Base-by-base conservation (phyloP, 1,140 invertebrate species). In the Chrysoperla carnea region DNA sequence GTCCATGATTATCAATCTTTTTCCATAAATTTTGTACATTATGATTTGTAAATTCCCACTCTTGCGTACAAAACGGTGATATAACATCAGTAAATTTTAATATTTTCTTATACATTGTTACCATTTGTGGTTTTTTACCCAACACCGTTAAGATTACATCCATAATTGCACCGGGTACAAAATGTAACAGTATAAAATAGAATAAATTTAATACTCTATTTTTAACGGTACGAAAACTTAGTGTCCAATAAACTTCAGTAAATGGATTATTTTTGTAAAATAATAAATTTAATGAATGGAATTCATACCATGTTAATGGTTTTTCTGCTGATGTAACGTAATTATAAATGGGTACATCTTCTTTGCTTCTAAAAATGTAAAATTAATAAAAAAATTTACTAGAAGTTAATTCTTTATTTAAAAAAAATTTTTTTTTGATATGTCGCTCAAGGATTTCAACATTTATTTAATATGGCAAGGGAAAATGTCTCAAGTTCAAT, bases 81-180 rank as follows among this genome's bases (percentile, higher is more conserved):
- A 89, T 56, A 1, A 76, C 72, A 6, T 69, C 59, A 0, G 73
- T 63, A 31, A 84, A 80, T 55, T 78, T 78, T 49, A 81, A 70
- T 23, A 90, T 70, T 57, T 80, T 84, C 36, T 68, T 66, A 53
- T 88, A 85, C 13, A 79, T 66, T 47, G 76, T 75, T 42, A 78
- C 56, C 54, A 87, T 64, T 54, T 81, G 83, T 12, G 8, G 31
- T 12, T 33, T 9, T 33, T 33, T 33, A 33, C 31, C 31, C 8
- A 33, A 33, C 4, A 33, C n/a, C 2, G 31, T 33, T 33, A 12
- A 4, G 3, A 33, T 33, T 2, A 12, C 6, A 33, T 33, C 31
- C 8, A 33, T 9, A 33, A 33, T 2, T 2, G 6, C 6, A 4
- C 8, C 31, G n/a, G 31, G 31, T 11, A 33, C 8, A 11, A 33